These are phyloP conservation scores for Pachycephus smyrnensis DNA, from an alignment of 2,888 invertebrate species.

Conservation along the genomic window DNA sequence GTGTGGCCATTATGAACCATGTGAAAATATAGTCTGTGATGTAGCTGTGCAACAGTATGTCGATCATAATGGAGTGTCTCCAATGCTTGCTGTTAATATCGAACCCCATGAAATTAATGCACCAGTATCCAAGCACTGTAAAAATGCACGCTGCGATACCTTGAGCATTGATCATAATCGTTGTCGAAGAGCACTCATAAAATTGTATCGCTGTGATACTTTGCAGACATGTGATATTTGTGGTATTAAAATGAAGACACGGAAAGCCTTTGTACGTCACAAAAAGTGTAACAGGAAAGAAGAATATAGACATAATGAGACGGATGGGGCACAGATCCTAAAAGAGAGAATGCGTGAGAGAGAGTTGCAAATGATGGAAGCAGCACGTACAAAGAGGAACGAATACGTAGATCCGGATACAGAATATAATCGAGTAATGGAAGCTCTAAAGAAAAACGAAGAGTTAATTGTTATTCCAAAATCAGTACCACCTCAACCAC, in stretches of 20 bases:
- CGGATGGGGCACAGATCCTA: slow-evolving; percentile 46
- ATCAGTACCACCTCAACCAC: slow-evolving; percentile 29
- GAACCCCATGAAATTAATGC: slow-evolving; percentile 53
- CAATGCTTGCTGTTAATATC: slow-evolving; percentile 53
- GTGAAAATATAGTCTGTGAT: slow-evolving; percentile 57
- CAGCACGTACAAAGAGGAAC: slow-evolving; percentile 43
- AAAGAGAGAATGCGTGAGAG: slow-evolving; percentile 56
- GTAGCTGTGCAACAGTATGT: slow-evolving; percentile 53
- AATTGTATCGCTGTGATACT: slow-evolving; percentile 38
- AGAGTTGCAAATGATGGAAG: slow-evolving; percentile 56
- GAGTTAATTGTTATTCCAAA: slow-evolving; percentile 60
- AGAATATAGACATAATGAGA: slow-evolving; percentile 55
- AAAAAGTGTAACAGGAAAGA: slow-evolving; percentile 51
- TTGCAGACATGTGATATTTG: slow-evolving; percentile 56
- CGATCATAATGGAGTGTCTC: slow-evolving; percentile 46
- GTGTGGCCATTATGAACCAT: slow-evolving; percentile 58
- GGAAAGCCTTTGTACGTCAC: slow-evolving; percentile 51
- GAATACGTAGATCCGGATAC: slow-evolving; percentile 52
- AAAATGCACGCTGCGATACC: slow-evolving; percentile 47
- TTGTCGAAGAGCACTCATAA: slow-evolving; percentile 50
- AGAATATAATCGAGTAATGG: slow-evolving; percentile 50
- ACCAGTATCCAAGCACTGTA: slow-evolving; percentile 54
- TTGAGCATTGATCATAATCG: slow-evolving; percentile 60
- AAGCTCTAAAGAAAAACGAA: slow-evolving; percentile 53
- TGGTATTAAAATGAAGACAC: slow-evolving; percentile 44